These are phyloP conservation scores for Caradrina clavipalpis DNA, from an alignment of 2,888 invertebrate genomes.

Conservation along the genomic window DNA sequence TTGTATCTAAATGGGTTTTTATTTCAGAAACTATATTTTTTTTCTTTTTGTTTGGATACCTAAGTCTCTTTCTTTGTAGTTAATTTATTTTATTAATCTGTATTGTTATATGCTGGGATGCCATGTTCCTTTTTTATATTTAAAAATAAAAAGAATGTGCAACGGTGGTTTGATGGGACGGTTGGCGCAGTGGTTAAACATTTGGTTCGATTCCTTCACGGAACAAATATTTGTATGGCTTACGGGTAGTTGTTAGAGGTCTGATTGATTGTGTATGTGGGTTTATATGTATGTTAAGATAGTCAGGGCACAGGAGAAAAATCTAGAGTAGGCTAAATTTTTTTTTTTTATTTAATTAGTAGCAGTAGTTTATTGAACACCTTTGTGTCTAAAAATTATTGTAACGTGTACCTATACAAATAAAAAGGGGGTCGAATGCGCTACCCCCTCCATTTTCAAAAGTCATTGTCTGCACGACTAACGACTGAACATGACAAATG, in stretches of 20 bases:
- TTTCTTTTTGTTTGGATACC: neutral
- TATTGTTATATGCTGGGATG: neutral
- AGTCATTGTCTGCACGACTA: neutral
- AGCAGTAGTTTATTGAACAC: too few species aligned
- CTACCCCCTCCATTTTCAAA: neutral
- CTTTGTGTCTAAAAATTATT: too few species aligned
- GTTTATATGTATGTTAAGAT: too few species aligned
- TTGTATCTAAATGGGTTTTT: conserved; percentile 22
- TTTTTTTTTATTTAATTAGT: too few species aligned
- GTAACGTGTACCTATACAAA: neutral
- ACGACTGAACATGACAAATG: neutral
- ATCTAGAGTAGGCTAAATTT: too few species aligned
- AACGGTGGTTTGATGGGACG: too few species aligned
- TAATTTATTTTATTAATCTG: conserved; percentile 20
- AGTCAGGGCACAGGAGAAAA: too few species aligned
- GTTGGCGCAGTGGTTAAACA: too few species aligned
- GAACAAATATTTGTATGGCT: too few species aligned
- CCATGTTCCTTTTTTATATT: neutral
- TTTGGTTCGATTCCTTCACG: too few species aligned
- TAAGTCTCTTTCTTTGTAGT: conserved; percentile 11
- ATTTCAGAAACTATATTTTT: conserved; percentile 8
- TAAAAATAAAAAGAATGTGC: neutral
- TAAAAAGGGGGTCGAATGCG: neutral
- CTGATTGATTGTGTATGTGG: too few species aligned
- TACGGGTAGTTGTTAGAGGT: too few species aligned